Evolutionary conservation across 2,888 invertebrate species (phyloP).

Genomic region (Caenorhabditis imperialis): DNA sequence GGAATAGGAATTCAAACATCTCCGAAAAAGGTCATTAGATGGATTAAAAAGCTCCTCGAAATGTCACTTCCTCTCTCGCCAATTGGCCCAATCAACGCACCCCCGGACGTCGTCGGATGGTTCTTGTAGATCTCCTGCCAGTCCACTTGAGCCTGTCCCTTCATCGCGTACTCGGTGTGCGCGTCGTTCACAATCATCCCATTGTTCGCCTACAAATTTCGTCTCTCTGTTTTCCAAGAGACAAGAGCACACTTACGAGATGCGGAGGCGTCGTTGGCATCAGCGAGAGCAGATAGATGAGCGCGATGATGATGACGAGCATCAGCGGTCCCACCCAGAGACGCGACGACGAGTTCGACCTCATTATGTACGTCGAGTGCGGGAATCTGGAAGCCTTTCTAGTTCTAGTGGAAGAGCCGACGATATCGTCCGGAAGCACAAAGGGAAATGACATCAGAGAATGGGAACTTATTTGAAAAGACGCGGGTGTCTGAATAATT

Average conservation of each 20-base stretch:
- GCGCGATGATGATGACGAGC: slow-evolving; percentile 63
- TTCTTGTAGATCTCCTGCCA: slow-evolving; percentile 43
- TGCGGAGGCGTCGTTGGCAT: slow-evolving; percentile 62
- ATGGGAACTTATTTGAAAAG: too few relatives aligned
- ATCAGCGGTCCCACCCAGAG: slow-evolving; percentile 67
- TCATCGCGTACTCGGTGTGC: slow-evolving; percentile 49
- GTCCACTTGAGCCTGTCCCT: slow-evolving; percentile 48
- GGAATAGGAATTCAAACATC: too few relatives aligned
- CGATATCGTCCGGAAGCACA: neutral
- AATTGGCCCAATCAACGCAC: slow-evolving; percentile 19
- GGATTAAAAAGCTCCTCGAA: too few relatives aligned
- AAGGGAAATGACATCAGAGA: slow-evolving; percentile 19
- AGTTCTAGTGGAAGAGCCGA: too few relatives aligned
- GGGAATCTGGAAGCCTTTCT: slow-evolving; percentile 54
- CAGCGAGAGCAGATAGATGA: slow-evolving; percentile 66
- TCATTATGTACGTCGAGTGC: slow-evolving; percentile 55
- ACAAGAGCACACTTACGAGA: slow-evolving; percentile 30
- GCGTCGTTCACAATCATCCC: slow-evolving; percentile 44
- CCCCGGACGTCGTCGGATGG: slow-evolving; percentile 10
- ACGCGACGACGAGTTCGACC: slow-evolving; percentile 52
- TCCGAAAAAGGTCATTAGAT: too few relatives aligned
- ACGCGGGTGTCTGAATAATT: slow-evolving; percentile 32
- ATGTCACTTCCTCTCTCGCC: too few relatives aligned
- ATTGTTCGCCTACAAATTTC: slow-evolving; percentile 36
- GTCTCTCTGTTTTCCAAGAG: neutral